Percentiles rank a stretch among this genome's conserved stretches.
Evolutionary conservation across 2,888 invertebrate genomes (phyloP).

Genomic region (Baronia brevicornis): DNA sequence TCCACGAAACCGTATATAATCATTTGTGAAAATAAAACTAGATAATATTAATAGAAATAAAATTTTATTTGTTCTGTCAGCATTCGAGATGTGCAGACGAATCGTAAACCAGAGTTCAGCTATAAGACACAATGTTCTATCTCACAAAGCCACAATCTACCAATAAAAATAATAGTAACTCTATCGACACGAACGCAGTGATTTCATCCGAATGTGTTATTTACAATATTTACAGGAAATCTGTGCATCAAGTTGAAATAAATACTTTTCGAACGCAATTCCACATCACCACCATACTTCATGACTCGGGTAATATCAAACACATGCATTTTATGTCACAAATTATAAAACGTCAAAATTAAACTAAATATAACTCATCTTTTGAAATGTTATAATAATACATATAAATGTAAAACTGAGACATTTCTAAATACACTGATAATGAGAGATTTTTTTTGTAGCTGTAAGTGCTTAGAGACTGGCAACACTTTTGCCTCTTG

Average conservation of each 20-base stretch:
- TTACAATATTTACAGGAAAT: constrained; percentile 23
- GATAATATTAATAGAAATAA: constrained; percentile 56
- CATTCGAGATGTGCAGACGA: constrained; percentile 31
- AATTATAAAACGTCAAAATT: too few species aligned
- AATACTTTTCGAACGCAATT: too few species aligned
- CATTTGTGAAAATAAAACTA: constrained; percentile 28
- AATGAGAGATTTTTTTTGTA: too few species aligned
- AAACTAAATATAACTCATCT: too few species aligned
- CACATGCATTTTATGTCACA: too few species aligned
- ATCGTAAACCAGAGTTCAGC: constrained; percentile 11
- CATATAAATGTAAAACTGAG: too few species aligned
- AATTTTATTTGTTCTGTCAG: constrained; percentile 58
- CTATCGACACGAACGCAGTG: constrained; percentile 20
- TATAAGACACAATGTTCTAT: constrained; percentile 11
- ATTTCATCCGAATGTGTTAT: constrained; percentile 18
- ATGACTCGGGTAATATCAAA: too few species aligned
- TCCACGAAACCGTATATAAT: constrained; percentile 3
- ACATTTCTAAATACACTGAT: too few species aligned
- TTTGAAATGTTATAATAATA: too few species aligned
- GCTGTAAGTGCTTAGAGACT: too few species aligned
- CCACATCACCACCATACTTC: constrained; percentile 6
- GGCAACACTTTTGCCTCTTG: too few species aligned
- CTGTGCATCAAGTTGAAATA: neutral
- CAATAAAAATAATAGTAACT: constrained; percentile 24
- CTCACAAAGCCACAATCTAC: constrained; percentile 20